Percentiles rank a stretch among this genome's conserved stretches.
phyloP scores from a whole-genome alignment of 2,113 vertebrate genomes.

The Acrocephalus arundinaceus region DNA sequence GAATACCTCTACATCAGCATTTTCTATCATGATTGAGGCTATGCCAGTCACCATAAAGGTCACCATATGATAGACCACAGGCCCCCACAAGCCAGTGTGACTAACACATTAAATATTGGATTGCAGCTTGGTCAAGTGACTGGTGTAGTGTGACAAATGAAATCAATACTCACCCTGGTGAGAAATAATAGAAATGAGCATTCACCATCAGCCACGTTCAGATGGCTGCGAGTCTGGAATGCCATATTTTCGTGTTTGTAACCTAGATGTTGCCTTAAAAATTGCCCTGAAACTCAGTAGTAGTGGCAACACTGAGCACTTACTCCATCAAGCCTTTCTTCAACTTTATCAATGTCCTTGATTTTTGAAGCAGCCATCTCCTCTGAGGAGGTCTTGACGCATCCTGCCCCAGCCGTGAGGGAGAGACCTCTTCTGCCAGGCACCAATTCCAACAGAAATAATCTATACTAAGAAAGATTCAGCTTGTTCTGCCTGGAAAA shows the following conservation, averaged over 20 bases:
- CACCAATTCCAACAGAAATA: background rate
- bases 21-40: background rate
- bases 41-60: conserved; percentile 24
- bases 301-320: background rate
- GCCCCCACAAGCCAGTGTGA: background rate
- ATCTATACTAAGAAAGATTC: background rate
- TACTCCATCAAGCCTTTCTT: background rate
- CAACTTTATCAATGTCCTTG: background rate
- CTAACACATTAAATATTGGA: background rate
- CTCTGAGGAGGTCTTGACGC: background rate
- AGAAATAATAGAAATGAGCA: conserved; percentile 28
- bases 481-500: background rate
- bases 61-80: background rate
- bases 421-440: background rate
- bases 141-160: conserved; percentile 21
- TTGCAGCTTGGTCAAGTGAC: conserved; percentile 34
- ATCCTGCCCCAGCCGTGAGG: background rate
- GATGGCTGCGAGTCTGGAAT: background rate
- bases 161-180: conserved; percentile 32
- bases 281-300: background rate
- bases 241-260: background rate
- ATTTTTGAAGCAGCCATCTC: background rate
- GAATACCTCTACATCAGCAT: background rate
- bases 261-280: background rate
- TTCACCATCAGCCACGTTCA: background rate